Conservation (phyloP, 64 coral and sea anemone genomes). For the Montipora efflorescens region DNA sequence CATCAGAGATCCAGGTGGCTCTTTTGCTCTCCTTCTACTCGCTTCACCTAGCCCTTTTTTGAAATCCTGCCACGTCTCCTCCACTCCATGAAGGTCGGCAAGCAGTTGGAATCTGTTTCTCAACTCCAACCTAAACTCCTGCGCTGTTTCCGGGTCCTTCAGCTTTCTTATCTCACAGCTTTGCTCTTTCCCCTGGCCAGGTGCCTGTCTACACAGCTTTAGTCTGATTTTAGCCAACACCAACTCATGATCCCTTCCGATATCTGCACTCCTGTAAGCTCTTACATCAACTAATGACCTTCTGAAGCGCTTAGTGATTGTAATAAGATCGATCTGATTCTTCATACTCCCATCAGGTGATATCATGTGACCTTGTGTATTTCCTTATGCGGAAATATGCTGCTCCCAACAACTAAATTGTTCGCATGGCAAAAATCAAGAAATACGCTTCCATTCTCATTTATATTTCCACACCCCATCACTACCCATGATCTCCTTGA, state of each 20-base stretch:
- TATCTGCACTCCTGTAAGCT: background rate
- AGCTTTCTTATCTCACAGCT: too few relatives aligned
- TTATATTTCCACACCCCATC: background rate
- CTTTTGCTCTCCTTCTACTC: too few relatives aligned
- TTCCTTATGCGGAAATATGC: background rate
- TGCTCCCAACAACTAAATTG: background rate
- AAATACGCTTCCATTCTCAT: too few relatives aligned
- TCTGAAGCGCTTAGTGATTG: background rate
- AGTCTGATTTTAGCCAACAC: background rate
- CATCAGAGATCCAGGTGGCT: too few relatives aligned
- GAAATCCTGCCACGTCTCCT: too few relatives aligned
- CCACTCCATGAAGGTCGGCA: too few relatives aligned
- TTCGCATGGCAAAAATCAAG: background rate
- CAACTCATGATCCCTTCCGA: background rate
- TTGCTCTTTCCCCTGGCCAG: too few relatives aligned
- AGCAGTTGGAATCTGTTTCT: too few relatives aligned
- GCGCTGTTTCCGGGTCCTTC: too few relatives aligned
- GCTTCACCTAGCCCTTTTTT: too few relatives aligned
- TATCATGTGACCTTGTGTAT: slow-evolving; percentile 5
- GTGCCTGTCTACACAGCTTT: background rate
- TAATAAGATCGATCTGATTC: background rate
- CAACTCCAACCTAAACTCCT: too few relatives aligned
- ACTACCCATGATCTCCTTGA: background rate
- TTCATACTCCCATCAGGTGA: background rate
- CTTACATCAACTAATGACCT: background rate